Conservation (phyloP, 2,888 invertebrate genomes). For the Phyllotreta cruciferae region DNA sequence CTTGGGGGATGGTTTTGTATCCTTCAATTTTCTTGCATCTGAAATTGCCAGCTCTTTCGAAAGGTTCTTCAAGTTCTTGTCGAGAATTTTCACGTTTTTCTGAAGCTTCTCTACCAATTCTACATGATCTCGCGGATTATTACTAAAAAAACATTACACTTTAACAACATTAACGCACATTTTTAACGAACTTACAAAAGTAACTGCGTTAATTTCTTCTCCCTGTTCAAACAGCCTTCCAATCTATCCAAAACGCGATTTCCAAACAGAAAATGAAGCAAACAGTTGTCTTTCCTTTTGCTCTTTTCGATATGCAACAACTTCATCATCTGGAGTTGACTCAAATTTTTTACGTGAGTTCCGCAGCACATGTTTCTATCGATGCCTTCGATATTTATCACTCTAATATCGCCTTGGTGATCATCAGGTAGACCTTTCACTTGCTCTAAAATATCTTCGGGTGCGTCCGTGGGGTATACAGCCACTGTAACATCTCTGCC, state of each 20-base stretch:
- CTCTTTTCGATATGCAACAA: slow-evolving; percentile 75
- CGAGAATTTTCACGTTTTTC: slow-evolving; percentile 69
- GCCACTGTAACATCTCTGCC: slow-evolving; percentile 70
- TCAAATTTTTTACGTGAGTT: slow-evolving; percentile 81
- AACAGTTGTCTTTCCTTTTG: slow-evolving; percentile 70
- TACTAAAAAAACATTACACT: slow-evolving; percentile 62
- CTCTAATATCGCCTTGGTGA: slow-evolving; percentile 76
- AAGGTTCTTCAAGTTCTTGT: slow-evolving; percentile 71
- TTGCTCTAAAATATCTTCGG: slow-evolving; percentile 58
- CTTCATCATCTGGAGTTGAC: slow-evolving; percentile 72
- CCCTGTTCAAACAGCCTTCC: slow-evolving; percentile 69
- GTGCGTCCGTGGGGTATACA: slow-evolving; percentile 68
- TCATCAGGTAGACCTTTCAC: slow-evolving; percentile 81
- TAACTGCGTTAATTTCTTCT: slow-evolving; percentile 70
- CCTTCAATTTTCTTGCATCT: slow-evolving; percentile 71
- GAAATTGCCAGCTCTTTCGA: slow-evolving; percentile 73
- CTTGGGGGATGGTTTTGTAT: slow-evolving; percentile 61
- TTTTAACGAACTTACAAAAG: slow-evolving; percentile 71
- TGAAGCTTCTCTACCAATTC: slow-evolving; percentile 78
- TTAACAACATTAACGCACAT: neutral
- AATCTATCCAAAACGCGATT: slow-evolving; percentile 71
- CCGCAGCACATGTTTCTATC: slow-evolving; percentile 90
- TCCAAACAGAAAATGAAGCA: slow-evolving; percentile 77
- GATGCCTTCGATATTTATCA: slow-evolving; percentile 77
- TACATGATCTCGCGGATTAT: slow-evolving; percentile 73